A percentile compares a stretch with the other conserved stretches of the same genome.
Conservation (phyloP, 2,797 vertebrate species). For the Cynodonichthys magdalenae region DNA sequence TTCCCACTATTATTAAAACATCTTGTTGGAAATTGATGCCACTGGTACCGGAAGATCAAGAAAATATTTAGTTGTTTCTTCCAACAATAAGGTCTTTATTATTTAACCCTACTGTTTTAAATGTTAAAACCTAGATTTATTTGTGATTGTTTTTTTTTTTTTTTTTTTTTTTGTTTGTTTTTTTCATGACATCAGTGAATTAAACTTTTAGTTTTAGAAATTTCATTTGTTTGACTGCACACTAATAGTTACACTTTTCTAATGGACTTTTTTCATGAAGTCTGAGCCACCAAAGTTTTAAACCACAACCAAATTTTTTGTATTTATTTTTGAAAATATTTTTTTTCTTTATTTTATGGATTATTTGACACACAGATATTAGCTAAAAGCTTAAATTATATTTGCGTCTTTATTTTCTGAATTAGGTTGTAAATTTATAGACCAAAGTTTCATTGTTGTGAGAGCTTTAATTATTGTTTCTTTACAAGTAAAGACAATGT, state of each 20-base stretch:
- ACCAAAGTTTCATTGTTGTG: slow-evolving; percentile 60
- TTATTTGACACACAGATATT: neutral
- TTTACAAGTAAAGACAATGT: slow-evolving; percentile 43
- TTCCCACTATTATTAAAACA: neutral
- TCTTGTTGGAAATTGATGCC: neutral
- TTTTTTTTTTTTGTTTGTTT: too few species aligned
- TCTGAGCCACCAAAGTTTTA: slow-evolving; percentile 11
- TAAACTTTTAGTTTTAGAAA: too few species aligned
- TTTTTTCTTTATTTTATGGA: neutral
- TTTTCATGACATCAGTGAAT: too few species aligned
- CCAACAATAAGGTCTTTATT: too few species aligned
- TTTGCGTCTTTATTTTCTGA: too few species aligned
- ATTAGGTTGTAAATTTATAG: slow-evolving; percentile 9
- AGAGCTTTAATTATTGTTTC: slow-evolving; percentile 16
- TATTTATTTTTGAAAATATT: neutral
- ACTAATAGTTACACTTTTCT: too few species aligned
- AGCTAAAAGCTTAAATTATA: neutral
- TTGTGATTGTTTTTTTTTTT: too few species aligned
- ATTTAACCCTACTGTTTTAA: too few species aligned
- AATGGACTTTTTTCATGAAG: too few species aligned
- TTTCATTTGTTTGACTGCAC: neutral
- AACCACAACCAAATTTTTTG: slow-evolving; percentile 2
- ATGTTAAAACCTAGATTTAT: too few species aligned
- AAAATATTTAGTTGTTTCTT: neutral
- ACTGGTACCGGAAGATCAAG: too few species aligned